phyloP scores from a whole-genome alignment of 2,797 vertebrate species.

The Danio albolineatus region DNA sequence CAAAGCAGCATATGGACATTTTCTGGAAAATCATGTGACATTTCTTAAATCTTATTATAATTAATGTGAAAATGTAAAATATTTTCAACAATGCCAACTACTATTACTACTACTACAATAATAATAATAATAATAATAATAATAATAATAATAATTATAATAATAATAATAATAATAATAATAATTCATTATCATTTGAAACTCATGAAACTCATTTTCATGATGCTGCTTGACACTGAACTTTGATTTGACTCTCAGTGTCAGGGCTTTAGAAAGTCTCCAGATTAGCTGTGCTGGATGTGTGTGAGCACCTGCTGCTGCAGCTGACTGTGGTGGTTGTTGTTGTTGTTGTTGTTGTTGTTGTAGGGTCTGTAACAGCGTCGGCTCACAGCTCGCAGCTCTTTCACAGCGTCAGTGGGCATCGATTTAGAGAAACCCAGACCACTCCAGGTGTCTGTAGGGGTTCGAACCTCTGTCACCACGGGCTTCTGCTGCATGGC shows the following conservation, averaged over 20 bases:
- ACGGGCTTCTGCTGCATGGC: constrained; percentile 85
- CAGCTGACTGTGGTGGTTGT: background rate
- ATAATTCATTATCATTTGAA: too few species aligned
- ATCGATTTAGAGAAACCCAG: constrained; percentile 87
- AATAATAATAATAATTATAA: too few species aligned
- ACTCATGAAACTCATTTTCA: background rate
- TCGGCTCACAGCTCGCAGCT: constrained; percentile 79
- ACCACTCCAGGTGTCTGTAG: constrained; percentile 86
- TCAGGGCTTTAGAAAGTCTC: background rate
- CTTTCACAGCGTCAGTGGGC: constrained; percentile 82
- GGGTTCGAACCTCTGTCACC: constrained; percentile 81
- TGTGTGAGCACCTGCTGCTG: constrained; percentile 42
- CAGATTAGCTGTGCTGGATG: background rate
- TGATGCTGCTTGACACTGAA: background rate
- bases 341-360: constrained; percentile 42
- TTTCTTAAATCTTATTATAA: too few species aligned
- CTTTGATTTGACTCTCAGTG: background rate
- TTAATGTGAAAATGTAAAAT: too few species aligned
- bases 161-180: too few species aligned
- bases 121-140: too few species aligned
- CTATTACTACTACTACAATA: too few species aligned
- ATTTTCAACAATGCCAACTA: too few species aligned
- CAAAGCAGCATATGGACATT: too few species aligned
- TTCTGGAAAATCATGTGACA: too few species aligned
- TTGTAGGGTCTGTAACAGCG: constrained; percentile 83